Evolutionary conservation across 2,113 vertebrate species (phyloP), one percentile per base, ranked within the genome.

Genomic region (Amia ocellicauda): DNA sequence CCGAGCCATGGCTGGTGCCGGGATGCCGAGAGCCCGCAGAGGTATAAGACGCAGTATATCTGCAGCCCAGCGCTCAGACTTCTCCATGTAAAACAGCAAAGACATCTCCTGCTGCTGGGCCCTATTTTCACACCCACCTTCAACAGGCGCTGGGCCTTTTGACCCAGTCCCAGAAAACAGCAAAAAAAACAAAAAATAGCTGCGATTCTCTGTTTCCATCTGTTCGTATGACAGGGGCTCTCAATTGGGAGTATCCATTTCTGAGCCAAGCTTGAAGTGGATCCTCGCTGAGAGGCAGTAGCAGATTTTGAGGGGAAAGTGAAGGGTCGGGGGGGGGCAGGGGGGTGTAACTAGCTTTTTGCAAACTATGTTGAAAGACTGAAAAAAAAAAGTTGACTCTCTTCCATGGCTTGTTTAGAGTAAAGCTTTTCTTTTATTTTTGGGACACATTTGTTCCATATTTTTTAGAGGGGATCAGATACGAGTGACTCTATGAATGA

Each of bases 151-250:
- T 50, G 62, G 68, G 28, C 70, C 78, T 78, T 73, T 27, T 70
- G 70, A 79, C 72, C 74, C 59, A 2, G 72, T 74, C 75, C 3
- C 56, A 64, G 47, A 58, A 31, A 52, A 47, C 47, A 58, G 40
- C 17, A 59, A 42, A 54, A 23, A 20, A 64, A 31, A 28, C n/a
- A n/a, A 45, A 45, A 56, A 79, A 80, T 80, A 76, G 78, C 75
- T 75, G 78, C 76, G 81, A 83, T 80, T 26, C 61, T 73, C 67
- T 58, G 54, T 58, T 68, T 75, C 83, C 83, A 84, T 86, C 81
- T 83, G 70, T 79, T 83, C 78, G 73, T 63, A 67, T 74, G 79
- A 68, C 67, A 73, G 66, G 67, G 74, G 71, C 69, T 71, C 73
- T 79, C 76, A 81, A 75, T 72, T 74, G 60, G 73, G 69, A 71